Base-by-base conservation (phyloP, 1,140 invertebrate species). In the Eciton burchellii region DNA sequence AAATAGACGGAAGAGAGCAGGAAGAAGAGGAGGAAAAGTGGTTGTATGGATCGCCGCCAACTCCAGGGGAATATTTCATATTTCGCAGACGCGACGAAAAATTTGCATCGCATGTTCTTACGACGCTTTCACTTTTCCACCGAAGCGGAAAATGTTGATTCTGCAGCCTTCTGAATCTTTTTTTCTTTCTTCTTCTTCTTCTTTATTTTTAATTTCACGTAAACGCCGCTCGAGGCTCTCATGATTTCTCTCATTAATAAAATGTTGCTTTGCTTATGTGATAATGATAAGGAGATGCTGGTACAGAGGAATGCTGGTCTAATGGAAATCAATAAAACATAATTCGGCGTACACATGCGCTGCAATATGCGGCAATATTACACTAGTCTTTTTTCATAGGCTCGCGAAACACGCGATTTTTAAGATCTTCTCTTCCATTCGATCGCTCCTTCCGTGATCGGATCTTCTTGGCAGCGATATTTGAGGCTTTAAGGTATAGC, bases 41-140 rank as follows among this genome's bases (percentile, higher is more conserved):
- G 35, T 4, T 49, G 14, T 11, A 63, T n/a, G 19, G 16, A 74
- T 74, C n/a, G n/a, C n/a, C n/a, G n/a, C n/a, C n/a, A n/a, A n/a
- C n/a, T n/a, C n/a, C n/a, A 74, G 60, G 26, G 41, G 59, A 76
- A 52, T 19, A 41, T 52, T 76, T 47, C 45, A 76, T 76, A 56
- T 76, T 76, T 76, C 59, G 63, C 29, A 49, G 49, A 19, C 26
- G 24, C 26, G 45, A 52, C 43, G 6, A 62, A 26, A 8, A 74
- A 74, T 63, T 74, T 12, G 26, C 26, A 62, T 76, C 29, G n/a
- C 19, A 45, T 2, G 43, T n/a, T 74, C 19, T 49, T 41, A 52
- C 14, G 14, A 41, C 12, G 29, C 43, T 52, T 76, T 63, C 8
- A 19, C 35, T 14, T 45, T 52, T 1, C 24, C 19, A 35, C 35